Evolutionary conservation across 2,888 invertebrate species (phyloP).

Genomic region (Amblyjoppa proteus): DNA sequence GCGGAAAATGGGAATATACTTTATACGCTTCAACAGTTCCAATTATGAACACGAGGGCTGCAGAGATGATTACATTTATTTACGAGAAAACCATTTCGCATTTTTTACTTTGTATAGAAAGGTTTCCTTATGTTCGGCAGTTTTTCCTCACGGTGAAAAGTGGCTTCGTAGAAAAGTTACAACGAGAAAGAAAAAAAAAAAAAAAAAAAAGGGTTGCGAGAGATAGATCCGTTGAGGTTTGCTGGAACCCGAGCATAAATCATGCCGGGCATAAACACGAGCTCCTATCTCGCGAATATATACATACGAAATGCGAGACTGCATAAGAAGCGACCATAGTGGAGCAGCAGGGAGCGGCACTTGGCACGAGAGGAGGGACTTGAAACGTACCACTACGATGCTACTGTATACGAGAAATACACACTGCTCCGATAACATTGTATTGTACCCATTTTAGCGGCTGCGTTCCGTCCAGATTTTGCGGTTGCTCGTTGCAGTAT

Average conservation of each 20-base stretch:
- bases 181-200: neutral
- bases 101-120: neutral
- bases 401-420: conserved; percentile 2
- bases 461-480: neutral
- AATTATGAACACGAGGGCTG: neutral
- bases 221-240: conserved; percentile 22
- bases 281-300: conserved; percentile 28
- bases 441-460: neutral
- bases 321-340: conserved; percentile 9
- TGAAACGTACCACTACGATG: neutral
- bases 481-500: neutral
- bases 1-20: neutral
- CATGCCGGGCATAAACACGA: conserved; percentile 18
- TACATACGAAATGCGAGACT: conserved; percentile 27
- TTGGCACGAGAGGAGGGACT: conserved; percentile 3
- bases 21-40: neutral
- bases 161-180: conserved; percentile 20
- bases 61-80: neutral
- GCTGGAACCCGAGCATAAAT: conserved; percentile 17
- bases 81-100: neutral
- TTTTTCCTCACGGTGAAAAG: neutral
- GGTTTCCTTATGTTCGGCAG: neutral
- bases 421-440: neutral
- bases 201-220: neutral
- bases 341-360: conserved; percentile 25